phyloP scores from a whole-genome alignment of 1,140 invertebrate species.

The Macrocentrus cingulum region DNA sequence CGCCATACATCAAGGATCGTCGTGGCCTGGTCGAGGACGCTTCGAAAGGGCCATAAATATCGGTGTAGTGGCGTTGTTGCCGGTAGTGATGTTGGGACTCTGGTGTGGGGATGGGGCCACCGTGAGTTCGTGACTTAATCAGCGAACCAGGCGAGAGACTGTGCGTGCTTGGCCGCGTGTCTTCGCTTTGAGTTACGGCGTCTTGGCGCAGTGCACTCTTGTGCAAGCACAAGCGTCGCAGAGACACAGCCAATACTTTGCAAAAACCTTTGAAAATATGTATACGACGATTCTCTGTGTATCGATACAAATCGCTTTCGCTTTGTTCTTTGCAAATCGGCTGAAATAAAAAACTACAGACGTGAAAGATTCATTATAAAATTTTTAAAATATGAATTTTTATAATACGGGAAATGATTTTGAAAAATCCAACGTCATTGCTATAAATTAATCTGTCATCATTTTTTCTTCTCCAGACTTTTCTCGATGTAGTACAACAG shows the following conservation, averaged over 20 bases:
- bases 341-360: too few species aligned
- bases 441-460: too few species aligned
- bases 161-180: constrained; percentile 21
- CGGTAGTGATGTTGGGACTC: not conserved
- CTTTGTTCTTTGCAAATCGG: too few species aligned
- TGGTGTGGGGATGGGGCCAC: constrained; percentile 3
- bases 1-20: constrained; percentile 17
- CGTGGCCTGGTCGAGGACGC: constrained; percentile 3
- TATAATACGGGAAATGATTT: too few species aligned
- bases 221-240: not conserved
- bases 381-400: too few species aligned
- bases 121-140: constrained; percentile 43
- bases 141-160: constrained; percentile 32
- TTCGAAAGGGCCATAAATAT: constrained; percentile 34
- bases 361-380: too few species aligned
- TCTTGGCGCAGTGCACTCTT: constrained; percentile 13
- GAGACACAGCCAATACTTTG: not conserved
- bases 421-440: too few species aligned
- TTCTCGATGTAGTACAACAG: too few species aligned
- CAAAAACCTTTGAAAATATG: constrained; percentile 2
- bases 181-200: constrained; percentile 24
- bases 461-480: too few species aligned
- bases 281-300: not conserved
- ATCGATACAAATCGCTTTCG: not conserved
- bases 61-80: not conserved